phyloP scores from a whole-genome alignment of 2,113 vertebrate genomes.

The Hyperopisus bebe region DNA sequence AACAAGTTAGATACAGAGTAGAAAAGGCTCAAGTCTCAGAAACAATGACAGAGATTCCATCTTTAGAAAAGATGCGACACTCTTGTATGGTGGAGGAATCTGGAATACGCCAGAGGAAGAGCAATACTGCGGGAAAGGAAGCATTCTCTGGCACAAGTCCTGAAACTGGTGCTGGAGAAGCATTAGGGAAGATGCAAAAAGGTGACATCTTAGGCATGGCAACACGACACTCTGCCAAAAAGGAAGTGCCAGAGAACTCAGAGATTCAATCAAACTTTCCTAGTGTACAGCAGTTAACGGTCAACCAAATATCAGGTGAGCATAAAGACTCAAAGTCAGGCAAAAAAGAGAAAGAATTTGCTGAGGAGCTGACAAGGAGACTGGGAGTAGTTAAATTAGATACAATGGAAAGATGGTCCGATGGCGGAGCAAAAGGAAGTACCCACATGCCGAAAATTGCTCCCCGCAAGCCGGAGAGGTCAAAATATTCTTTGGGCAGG shows the following conservation, averaged over 20 bases:
- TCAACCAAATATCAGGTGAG: background rate
- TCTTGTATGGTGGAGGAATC: constrained; percentile 19
- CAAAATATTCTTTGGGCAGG: constrained; percentile 51
- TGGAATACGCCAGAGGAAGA: constrained; percentile 19
- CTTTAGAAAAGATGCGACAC: constrained; percentile 15
- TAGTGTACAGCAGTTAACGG: constrained; percentile 10
- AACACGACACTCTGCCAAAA: background rate
- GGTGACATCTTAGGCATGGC: background rate
- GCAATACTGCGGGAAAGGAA: constrained; percentile 24
- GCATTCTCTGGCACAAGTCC: constrained; percentile 27
- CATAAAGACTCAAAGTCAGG: constrained; percentile 44
- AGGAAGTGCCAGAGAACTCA: background rate
- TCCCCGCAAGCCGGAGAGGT: constrained; percentile 62
- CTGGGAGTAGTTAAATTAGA: constrained; percentile 43
- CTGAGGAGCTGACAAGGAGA: constrained; percentile 38
- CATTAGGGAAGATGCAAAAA: background rate
- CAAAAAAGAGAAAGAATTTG: constrained; percentile 50
- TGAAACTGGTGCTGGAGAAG: constrained; percentile 49
- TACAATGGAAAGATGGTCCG: constrained; percentile 46
- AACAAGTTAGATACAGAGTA: constrained; percentile 33
- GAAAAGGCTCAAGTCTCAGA: constrained; percentile 29
- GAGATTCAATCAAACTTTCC: background rate
- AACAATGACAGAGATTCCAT: constrained; percentile 31
- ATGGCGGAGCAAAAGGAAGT: constrained; percentile 49
- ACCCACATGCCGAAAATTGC: constrained; percentile 62